Evolutionary conservation across 2,888 invertebrate genomes (phyloP).

Genomic region (Heteromyza rotundicornis): DNA sequence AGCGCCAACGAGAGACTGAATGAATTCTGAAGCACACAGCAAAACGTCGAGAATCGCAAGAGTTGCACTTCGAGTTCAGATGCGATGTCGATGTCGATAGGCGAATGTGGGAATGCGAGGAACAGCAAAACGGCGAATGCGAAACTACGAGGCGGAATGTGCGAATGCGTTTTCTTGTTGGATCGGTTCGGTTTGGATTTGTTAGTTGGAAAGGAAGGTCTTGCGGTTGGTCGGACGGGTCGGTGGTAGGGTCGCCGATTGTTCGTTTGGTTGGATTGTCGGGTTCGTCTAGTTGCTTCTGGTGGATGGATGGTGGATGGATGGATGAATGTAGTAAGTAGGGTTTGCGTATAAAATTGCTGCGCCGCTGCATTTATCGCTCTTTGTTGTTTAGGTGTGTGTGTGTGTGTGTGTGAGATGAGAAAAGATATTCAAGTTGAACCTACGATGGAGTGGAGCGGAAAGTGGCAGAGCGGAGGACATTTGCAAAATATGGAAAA

Average conservation of each 20-base stretch:
- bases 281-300: not conserved
- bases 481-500: not conserved
- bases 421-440: no score
- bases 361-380: not conserved
- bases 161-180: not conserved
- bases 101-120: not conserved
- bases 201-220: constrained; percentile 8
- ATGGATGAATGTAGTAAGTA: no score
- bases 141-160: not conserved
- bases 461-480: constrained; percentile 6
- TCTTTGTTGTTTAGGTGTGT: not conserved
- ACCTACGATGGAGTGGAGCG: not conserved
- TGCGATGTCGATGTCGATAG: not conserved
- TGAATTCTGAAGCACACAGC: constrained; percentile 15
- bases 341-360: not conserved
- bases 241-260: not conserved
- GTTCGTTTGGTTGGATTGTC: not conserved
- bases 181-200: not conserved
- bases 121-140: not conserved
- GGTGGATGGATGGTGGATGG: no score
- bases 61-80: not conserved
- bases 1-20: constrained; percentile 32
- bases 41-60: not conserved
- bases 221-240: not conserved
- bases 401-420: not conserved